These are phyloP conservation scores for Meiosimyza decipiens DNA, from an alignment of 2,888 invertebrate species.

Conservation along the genomic window DNA sequence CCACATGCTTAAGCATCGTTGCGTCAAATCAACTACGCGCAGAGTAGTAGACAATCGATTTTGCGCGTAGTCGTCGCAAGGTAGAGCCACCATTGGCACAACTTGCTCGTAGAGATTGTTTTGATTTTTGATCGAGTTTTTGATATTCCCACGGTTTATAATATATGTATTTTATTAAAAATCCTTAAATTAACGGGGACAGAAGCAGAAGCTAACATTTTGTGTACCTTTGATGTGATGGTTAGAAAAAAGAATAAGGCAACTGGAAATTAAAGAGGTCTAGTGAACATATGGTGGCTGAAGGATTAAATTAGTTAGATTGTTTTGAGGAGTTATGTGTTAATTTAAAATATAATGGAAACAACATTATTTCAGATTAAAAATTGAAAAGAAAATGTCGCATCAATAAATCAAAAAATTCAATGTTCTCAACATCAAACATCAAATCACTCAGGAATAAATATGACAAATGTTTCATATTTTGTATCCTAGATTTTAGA, in stretches of 20 bases:
- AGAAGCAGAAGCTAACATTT: background rate
- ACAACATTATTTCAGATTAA: too few relatives aligned
- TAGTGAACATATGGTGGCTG: constrained; percentile 13
- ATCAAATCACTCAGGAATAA: too few relatives aligned
- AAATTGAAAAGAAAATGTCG: too few relatives aligned
- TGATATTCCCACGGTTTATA: constrained; percentile 34
- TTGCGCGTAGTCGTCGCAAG: background rate
- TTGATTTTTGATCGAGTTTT: constrained; percentile 23
- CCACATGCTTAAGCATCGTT: constrained; percentile 50
- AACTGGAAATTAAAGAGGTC: background rate
- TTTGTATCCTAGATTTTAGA: too few relatives aligned
- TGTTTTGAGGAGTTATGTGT: too few relatives aligned
- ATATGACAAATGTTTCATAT: too few relatives aligned
- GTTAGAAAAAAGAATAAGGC: background rate
- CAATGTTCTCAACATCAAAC: too few relatives aligned
- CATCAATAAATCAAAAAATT: too few relatives aligned
- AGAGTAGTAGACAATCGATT: background rate
- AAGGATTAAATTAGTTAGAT: background rate
- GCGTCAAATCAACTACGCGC: background rate
- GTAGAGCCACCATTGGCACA: background rate
- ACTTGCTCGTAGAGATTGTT: background rate
- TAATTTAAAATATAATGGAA: too few relatives aligned
- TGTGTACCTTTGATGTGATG: background rate
- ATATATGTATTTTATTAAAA: constrained; percentile 26
- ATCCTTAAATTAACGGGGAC: background rate